These are phyloP conservation scores for Parauchenoglanis punctatus DNA, from an alignment of 2,797 vertebrate species.

Conservation along the genomic window DNA sequence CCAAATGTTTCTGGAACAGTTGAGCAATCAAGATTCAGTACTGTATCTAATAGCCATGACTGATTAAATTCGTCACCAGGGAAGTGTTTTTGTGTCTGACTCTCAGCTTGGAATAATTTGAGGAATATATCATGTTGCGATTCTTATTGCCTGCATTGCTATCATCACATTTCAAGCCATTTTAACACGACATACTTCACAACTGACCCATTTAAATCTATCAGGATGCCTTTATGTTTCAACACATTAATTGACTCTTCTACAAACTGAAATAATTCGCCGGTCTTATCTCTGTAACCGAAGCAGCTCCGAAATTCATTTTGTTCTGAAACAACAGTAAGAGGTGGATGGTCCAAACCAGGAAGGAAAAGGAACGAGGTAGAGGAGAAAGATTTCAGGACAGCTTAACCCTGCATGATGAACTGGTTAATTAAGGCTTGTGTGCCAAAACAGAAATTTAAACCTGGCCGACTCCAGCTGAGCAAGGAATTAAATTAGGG, in stretches of 20 bases:
- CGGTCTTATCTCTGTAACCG: conserved; percentile 26
- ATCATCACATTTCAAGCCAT: background rate
- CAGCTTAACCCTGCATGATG: conserved; percentile 46
- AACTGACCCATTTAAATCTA: background rate
- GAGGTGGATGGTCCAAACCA: conserved; percentile 12
- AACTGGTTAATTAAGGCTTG: conserved; percentile 56
- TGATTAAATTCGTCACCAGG: conserved; percentile 23
- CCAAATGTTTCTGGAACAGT: background rate
- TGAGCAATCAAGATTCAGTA: conserved; percentile 1
- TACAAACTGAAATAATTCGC: background rate
- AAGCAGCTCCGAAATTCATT: conserved; percentile 35
- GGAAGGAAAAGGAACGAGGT: conserved; percentile 5
- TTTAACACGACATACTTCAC: background rate
- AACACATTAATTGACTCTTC: background rate
- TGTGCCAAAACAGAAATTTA: conserved; percentile 49
- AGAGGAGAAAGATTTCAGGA: conserved; percentile 39
- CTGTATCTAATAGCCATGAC: conserved; percentile 3
- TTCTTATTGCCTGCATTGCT: background rate
- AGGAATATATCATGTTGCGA: background rate
- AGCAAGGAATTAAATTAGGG: conserved; percentile 53
- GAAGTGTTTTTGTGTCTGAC: background rate
- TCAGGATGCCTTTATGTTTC: background rate
- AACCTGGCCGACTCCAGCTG: conserved; percentile 55
- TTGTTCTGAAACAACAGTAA: conserved; percentile 20
- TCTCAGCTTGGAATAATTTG: background rate